Evolutionary conservation across 2,797 vertebrate species (phyloP).

Genomic region (Carcharodon carcharias): DNA sequence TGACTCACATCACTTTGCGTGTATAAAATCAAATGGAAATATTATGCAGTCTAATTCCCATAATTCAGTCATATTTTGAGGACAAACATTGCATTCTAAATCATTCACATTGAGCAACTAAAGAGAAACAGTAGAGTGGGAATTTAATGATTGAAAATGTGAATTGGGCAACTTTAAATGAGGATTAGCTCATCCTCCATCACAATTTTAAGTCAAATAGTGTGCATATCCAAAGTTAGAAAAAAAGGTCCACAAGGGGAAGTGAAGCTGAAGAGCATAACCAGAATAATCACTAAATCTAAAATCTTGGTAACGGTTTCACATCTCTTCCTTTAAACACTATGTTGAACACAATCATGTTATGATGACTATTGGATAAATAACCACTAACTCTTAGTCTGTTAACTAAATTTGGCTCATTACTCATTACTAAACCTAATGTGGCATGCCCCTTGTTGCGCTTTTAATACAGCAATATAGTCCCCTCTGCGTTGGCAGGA

Average conservation of each 20-base stretch:
- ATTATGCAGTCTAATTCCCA: not conserved
- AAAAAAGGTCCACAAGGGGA: not conserved
- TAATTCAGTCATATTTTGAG: not conserved
- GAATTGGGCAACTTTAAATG: not conserved
- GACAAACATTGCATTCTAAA: not conserved
- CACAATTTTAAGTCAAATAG: not conserved
- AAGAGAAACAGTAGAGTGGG: not conserved
- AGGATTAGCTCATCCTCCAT: not conserved
- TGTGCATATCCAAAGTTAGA: not conserved
- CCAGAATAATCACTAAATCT: not conserved
- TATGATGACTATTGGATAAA: not conserved
- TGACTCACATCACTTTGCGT: not conserved
- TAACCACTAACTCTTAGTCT: not conserved
- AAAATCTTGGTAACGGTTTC: not conserved
- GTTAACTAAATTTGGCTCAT: not conserved
- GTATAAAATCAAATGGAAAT: not conserved
- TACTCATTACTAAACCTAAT: not conserved
- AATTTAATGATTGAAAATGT: not conserved
- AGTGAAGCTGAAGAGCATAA: not conserved
- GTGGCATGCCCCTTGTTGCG: not conserved
- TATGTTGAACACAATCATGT: not conserved
- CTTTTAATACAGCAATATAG: not conserved
- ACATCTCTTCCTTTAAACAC: not conserved
- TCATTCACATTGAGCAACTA: not conserved
- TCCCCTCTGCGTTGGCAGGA: not conserved